phyloP scores from a whole-genome alignment of 1,140 invertebrate genomes.

The Pygmarrhopalites habei region DNA sequence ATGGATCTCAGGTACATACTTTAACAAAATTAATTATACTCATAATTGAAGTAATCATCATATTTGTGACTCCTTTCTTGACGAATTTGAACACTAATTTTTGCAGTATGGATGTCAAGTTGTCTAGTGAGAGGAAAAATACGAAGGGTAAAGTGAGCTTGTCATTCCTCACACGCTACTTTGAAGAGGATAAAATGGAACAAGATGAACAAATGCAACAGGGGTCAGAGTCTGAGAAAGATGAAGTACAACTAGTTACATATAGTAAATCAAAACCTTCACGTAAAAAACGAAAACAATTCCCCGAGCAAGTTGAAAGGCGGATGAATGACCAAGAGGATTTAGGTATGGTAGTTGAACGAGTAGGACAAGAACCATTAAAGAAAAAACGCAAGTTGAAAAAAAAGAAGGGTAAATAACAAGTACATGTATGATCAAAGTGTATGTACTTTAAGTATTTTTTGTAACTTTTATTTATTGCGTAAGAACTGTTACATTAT shows the following conservation, averaged over 20 bases:
- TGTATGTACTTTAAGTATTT: too few relatives aligned
- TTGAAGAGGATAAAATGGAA: too few relatives aligned
- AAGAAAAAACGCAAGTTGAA: not conserved
- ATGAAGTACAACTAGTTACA: too few relatives aligned
- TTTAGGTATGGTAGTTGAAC: conserved; percentile 11
- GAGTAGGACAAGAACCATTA: not conserved
- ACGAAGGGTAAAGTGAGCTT: too few relatives aligned
- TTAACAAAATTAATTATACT: not conserved
- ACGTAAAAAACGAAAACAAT: not conserved
- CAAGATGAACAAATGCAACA: too few relatives aligned
- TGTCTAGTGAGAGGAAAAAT: too few relatives aligned
- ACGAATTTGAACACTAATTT: too few relatives aligned
- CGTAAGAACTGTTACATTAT: not conserved
- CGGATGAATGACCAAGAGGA: not conserved
- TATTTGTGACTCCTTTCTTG: too few relatives aligned
- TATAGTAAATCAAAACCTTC: not conserved
- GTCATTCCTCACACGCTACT: too few relatives aligned
- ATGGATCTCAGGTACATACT: not conserved
- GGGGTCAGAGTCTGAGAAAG: too few relatives aligned
- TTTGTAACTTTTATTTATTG: not conserved
- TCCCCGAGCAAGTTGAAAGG: not conserved
- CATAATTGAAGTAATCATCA: not conserved
- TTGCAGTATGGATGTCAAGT: too few relatives aligned
- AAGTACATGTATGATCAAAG: too few relatives aligned
- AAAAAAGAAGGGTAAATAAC: not conserved